These are phyloP conservation scores for Takifugu flavidus DNA, from an alignment of 2,113 vertebrate species.

Conservation along the genomic window DNA sequence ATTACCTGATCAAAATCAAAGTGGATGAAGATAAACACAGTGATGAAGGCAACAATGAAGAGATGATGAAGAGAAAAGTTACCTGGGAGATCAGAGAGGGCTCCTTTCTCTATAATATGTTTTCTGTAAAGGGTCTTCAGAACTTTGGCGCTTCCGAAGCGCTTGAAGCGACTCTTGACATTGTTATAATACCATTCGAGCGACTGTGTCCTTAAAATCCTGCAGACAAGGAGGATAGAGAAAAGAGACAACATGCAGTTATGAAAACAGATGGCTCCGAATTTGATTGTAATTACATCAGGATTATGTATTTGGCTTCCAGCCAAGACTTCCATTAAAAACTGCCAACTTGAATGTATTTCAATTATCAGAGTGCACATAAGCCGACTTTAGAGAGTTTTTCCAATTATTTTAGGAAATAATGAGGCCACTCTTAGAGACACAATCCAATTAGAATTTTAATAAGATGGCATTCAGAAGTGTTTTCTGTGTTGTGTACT, in stretches of 20 bases:
- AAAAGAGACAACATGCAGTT: constrained; percentile 15
- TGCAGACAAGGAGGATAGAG: constrained; percentile 45
- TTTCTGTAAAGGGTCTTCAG: constrained; percentile 93
- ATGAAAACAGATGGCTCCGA: constrained; percentile 41
- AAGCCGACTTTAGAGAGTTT: constrained; percentile 4
- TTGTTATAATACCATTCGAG: constrained; percentile 98
- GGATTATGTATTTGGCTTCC: constrained; percentile 26
- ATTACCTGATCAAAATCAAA: constrained; percentile 7
- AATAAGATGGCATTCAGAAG: not conserved
- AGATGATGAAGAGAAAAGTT: constrained; percentile 24
- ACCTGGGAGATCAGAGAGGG: constrained; percentile 82
- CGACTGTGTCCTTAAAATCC: constrained; percentile 87
- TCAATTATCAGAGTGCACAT: constrained; percentile 12
- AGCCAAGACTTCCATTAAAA: constrained; percentile 30
- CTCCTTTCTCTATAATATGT: constrained; percentile 84
- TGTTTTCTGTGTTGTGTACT: not conserved
- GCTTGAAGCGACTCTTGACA: constrained; percentile 95
- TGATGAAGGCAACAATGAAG: no score
- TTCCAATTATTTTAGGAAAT: not conserved
- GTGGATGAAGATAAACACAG: not conserved
- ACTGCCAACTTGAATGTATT: constrained; percentile 10
- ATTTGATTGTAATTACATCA: constrained; percentile 30
- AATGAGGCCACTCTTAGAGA: not conserved
- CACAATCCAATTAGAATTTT: not conserved
- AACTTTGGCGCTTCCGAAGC: constrained; percentile 97